Base-by-base conservation (phyloP, 2,888 invertebrate species). In the Drosophila buzzatii region DNA sequence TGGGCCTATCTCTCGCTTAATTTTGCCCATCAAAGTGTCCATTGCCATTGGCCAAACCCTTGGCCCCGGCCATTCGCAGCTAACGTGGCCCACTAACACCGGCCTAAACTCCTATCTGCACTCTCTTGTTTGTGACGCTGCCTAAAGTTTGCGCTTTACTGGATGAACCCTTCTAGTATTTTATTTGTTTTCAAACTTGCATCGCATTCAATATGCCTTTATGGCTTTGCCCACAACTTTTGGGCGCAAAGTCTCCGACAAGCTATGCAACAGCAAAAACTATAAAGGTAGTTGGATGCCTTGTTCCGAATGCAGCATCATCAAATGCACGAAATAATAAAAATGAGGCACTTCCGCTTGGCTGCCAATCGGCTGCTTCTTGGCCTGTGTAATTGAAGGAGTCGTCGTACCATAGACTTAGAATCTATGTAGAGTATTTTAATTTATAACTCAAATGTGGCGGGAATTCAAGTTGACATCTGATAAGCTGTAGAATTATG, bases 21-120 rank as follows among this genome's bases (percentile, higher is more conserved):
- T 85, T 87, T 79, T 16, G 76, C 73, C 72, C 77, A 82, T 80
- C 59, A 72, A 85, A 71, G 35, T 49, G 63, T 27, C 61, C 76
- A 62, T 57, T 64, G 55, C 61, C 76, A 61, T 47, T 53, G 55
- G 51, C 45, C 31, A 53, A 60, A 31, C 67, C 45, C 55, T 45
- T 45, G 20, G n/a, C 18, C 35, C 23, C 39, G 31, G 27, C 56
- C 33, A 52, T 35, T 57, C 33, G 27, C 47, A 51, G 53, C 62
- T 63, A 47, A n/a, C n/a, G n/a, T n/a, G n/a, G n/a, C n/a, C n/a
- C n/a, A n/a, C n/a, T n/a, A n/a, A 59, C 33, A 35, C 64, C 44
- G 33, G 27, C 44, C 44, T 3, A 35, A 12, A 12, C 35, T 35
- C 16, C 37, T 7, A 6, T 14, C 37, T 37, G 18, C 41, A 55